Evolutionary conservation across 92 coral and sea anemone genomes (phyloP), one percentile per base, ranked within the genome.

Genomic region (Siderastrea radians): DNA sequence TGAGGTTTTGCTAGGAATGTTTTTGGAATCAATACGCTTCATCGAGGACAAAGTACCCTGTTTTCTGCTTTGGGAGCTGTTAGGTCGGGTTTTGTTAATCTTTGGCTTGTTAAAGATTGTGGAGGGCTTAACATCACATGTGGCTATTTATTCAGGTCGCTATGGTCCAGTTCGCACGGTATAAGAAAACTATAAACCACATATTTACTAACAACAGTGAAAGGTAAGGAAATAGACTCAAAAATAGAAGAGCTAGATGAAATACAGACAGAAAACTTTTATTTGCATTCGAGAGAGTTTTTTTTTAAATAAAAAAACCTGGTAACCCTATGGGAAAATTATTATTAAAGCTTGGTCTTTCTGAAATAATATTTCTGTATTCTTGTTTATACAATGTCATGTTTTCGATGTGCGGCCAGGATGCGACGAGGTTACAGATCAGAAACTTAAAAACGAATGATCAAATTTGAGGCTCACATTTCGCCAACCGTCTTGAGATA

Each of bases 21-120:
- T 64, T 43, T 67, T 85, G 69, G 89, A 85, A 58, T 77, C 89
- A 53, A 49, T 85, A 51, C 49, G 89, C 47, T 85, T 65, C 83
- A 53, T 85, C 46, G 83, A 85, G 26, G 84, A 85, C 38, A 45
- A 19, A 1, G 68, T 75, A 6, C 68, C 82, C 17, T 76, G 19
- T 11, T 52, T 85, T 58, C 66, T 85, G 2, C 19, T 85, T 1
- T 72, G 68, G 82, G 83, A 76, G 50, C 75, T 85, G 11, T 45
- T 85, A 6, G 89, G 89, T 17, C 82, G 89, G 2, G 89, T 85
- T 65, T 58, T 85, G 68, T 60, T 85, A 57, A 61, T 85, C 47
- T 85, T 85, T 85, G 89, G 89, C 61, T 64, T 85, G 82, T 77
- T 85, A 19, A 76, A 85, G 70, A 78, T 85, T 53, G 60, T 85